These are phyloP conservation scores for Scaptomyza montana DNA, from an alignment of 1,140 invertebrate species.

Conservation along the genomic window DNA sequence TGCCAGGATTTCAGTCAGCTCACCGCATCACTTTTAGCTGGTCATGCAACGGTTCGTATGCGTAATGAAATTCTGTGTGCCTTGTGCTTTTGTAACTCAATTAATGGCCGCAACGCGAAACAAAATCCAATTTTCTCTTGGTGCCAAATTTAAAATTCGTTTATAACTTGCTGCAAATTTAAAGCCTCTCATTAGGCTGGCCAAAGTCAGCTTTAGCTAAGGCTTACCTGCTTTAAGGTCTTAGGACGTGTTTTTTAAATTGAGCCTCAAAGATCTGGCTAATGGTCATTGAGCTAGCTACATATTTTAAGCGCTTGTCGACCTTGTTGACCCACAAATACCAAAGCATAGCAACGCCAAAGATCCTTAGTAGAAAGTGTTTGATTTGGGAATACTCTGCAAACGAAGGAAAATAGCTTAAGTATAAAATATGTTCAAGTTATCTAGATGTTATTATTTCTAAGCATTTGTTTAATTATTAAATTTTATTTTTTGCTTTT, in stretches of 20 bases:
- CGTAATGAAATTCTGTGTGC: constrained; percentile 68
- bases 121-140: constrained; percentile 21
- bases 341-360: constrained; percentile 19
- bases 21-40: constrained; percentile 36
- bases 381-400: background rate
- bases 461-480: too few relatives aligned
- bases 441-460: too few relatives aligned
- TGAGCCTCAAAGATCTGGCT: constrained; percentile 46
- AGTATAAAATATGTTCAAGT: too few relatives aligned
- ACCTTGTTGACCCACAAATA: constrained; percentile 55
- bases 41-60: constrained; percentile 62
- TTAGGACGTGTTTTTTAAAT: constrained; percentile 37
- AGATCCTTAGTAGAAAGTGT: background rate
- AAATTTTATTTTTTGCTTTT: too few relatives aligned
- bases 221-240: constrained; percentile 52
- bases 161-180: constrained; percentile 53
- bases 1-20: constrained; percentile 26
- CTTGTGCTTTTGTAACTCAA: constrained; percentile 71
- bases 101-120: constrained; percentile 45
- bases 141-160: constrained; percentile 65
- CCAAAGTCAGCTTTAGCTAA: constrained; percentile 32
- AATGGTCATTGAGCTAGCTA: constrained; percentile 59
- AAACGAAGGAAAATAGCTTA: too few relatives aligned
- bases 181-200: constrained; percentile 35
- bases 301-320: constrained; percentile 27